These are phyloP conservation scores for Papilio glaucus DNA, from an alignment of 1,140 invertebrate species.

Conservation along the genomic window DNA sequence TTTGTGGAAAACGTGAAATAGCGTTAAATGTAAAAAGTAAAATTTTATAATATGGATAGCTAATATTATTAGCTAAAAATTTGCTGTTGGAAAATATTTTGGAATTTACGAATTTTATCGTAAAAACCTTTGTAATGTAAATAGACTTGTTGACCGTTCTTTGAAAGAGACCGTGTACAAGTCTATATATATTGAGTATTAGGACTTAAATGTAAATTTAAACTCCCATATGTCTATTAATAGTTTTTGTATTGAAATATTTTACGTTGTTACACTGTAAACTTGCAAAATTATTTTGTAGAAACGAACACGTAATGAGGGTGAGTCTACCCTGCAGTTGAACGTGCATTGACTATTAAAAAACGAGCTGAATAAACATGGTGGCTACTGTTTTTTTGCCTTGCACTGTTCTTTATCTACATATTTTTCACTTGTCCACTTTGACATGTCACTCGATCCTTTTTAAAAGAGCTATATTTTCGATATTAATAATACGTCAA, in stretches of 20 bases:
- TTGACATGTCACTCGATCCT: not conserved
- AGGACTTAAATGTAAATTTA: too few relatives aligned
- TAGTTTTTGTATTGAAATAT: not conserved
- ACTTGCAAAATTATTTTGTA: not conserved
- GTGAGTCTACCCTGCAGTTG: not conserved
- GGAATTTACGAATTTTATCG: too few relatives aligned
- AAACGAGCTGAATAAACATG: slow-evolving; percentile 7
- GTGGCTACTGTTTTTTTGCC: not conserved
- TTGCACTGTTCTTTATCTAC: not conserved
- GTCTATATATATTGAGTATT: too few relatives aligned
- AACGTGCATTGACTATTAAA: not conserved
- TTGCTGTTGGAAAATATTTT: too few relatives aligned
- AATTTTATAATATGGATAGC: too few relatives aligned
- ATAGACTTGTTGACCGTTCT: too few relatives aligned
- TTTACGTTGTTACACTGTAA: not conserved
- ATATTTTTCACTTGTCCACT: not conserved
- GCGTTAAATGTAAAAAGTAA: too few relatives aligned
- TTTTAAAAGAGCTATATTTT: not conserved
- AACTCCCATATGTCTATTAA: not conserved
- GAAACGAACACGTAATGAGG: not conserved
- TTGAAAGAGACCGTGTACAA: too few relatives aligned
- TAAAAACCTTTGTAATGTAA: too few relatives aligned
- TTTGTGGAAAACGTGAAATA: too few relatives aligned
- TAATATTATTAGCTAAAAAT: too few relatives aligned
- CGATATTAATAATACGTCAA: not conserved